phyloP scores from a whole-genome alignment of 2,113 vertebrate species.

The Prunella himalayana region DNA sequence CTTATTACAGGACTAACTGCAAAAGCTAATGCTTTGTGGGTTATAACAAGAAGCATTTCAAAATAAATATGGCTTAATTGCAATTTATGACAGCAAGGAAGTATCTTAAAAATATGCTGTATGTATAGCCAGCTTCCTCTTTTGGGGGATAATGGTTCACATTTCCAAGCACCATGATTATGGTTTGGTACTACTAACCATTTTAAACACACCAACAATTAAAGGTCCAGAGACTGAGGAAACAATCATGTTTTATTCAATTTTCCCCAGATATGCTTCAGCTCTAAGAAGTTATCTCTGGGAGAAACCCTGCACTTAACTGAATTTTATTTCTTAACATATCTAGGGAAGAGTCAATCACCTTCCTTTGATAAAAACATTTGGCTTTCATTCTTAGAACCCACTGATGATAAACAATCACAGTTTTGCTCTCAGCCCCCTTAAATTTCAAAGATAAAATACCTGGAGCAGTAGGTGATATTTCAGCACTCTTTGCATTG shows the following conservation, averaged over 20 bases:
- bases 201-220: not conserved
- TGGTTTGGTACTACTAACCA: not conserved
- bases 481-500: conserved; percentile 96
- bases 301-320: not conserved
- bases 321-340: not conserved
- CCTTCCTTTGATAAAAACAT: not conserved
- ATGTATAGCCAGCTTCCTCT: not conserved
- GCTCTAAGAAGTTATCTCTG: not conserved
- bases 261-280: not conserved
- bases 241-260: not conserved
- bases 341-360: not conserved
- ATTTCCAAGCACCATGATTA: not conserved
- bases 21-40: conserved; percentile 57
- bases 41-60: conserved; percentile 65
- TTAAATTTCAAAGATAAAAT: not conserved
- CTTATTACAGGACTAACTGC: conserved; percentile 69
- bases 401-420: not conserved
- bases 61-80: conserved; percentile 63
- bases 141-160: not conserved
- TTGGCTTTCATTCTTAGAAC: not conserved
- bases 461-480: conserved; percentile 97
- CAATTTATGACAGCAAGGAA: conserved; percentile 38
- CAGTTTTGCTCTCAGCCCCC: not conserved
- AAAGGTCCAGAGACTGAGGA: not conserved
- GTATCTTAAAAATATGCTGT: not conserved